Conservation (phyloP, 2,888 invertebrate species). For the Spicauda simplicius region DNA sequence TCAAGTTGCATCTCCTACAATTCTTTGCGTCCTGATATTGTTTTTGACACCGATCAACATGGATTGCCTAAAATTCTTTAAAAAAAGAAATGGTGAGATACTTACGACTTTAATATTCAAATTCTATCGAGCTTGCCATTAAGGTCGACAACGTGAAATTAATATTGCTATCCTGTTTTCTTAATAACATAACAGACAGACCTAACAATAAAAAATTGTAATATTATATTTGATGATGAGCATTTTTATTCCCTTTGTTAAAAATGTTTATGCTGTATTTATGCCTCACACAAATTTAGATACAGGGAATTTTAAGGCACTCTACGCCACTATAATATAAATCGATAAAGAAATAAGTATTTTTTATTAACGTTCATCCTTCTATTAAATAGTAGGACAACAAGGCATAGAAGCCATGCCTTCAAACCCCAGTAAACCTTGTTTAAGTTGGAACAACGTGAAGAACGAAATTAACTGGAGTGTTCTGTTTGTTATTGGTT, state of each 20-base stretch:
- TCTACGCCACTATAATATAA: too few relatives aligned
- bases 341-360: too few relatives aligned
- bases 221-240: too few relatives aligned
- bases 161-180: too few relatives aligned
- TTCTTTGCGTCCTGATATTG: conserved; percentile 56
- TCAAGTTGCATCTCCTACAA: conserved; percentile 53
- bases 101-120: background rate
- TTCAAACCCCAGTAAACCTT: conserved; percentile 47
- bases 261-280: too few relatives aligned
- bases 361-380: background rate
- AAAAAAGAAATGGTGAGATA: conserved; percentile 49
- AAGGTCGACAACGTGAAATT: too few relatives aligned
- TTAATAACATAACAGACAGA: too few relatives aligned
- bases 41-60: conserved; percentile 59
- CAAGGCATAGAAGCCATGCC: conserved; percentile 21
- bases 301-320: too few relatives aligned
- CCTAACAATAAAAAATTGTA: too few relatives aligned
- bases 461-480: conserved; percentile 62
- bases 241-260: too few relatives aligned
- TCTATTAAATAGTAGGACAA: background rate
- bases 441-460: conserved; percentile 61
- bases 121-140: too few relatives aligned
- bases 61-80: conserved; percentile 58
- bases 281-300: too few relatives aligned
- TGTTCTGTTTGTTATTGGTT: conserved; percentile 60